phyloP scores from a whole-genome alignment of 2,888 invertebrate species.

The Acrobasis consociella region DNA sequence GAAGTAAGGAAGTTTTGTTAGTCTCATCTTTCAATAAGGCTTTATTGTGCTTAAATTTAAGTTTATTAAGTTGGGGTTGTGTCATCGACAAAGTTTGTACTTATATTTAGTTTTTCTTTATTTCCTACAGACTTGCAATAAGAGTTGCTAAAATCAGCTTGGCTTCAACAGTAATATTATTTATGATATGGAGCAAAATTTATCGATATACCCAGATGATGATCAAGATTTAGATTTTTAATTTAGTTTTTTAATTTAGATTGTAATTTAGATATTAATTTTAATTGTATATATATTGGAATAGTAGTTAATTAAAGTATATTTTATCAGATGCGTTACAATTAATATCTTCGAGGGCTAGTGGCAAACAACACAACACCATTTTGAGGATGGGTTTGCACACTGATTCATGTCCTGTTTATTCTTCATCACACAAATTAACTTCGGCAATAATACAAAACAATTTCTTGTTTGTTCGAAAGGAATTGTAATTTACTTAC shows the following conservation, averaged over 20 bases:
- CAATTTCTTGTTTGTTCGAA: neutral
- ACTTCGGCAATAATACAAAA: constrained; percentile 7
- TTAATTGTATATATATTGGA: no score
- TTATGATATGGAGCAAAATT: neutral
- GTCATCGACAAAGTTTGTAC: neutral
- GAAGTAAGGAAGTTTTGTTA: no score
- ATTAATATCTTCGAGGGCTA: neutral
- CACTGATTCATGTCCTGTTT: constrained; percentile 9
- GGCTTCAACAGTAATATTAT: no score
- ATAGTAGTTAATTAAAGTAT: no score
- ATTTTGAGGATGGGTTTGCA: constrained; percentile 4
- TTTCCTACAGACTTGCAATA: neutral
- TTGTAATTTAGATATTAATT: no score
- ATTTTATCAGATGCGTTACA: neutral
- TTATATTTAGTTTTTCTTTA: neutral
- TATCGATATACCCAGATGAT: no score
- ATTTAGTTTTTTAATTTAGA: no score
- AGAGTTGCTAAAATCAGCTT: no score
- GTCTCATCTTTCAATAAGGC: no score
- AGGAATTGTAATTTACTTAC: constrained; percentile 1
- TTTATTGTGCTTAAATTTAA: neutral
- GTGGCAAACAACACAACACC: neutral
- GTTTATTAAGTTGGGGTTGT: neutral
- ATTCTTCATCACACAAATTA: constrained; percentile 5
- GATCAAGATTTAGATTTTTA: no score